Base-by-base conservation (phyloP, 2,113 vertebrate species). In the Melanotaenia duboulayi region DNA sequence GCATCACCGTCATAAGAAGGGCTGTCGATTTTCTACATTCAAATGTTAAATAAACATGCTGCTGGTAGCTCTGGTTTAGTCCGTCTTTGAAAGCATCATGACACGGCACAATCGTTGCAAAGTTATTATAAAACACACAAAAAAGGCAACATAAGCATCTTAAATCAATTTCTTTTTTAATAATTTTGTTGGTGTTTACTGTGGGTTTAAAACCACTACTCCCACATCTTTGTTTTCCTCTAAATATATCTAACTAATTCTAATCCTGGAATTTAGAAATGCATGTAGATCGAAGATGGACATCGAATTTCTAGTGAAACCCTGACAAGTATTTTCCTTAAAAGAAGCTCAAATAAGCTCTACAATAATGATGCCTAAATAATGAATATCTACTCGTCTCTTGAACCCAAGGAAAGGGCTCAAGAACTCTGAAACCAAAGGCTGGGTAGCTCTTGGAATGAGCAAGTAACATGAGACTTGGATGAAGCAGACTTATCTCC, bases 401-500 rank as follows among this genome's bases (percentile, higher is more conserved):
- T 52, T 51, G 32, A 20, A 57, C 14, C 32, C 22, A 57, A 40
- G 17, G 51, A 54, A 8, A n/a, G 12, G 28, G 0, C 67, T 71
- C 7, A 19, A 42, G 19, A 50, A 19, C n/a, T 39, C 24, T 0
- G 10, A 66, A 60, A 80, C 72, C 81, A 64, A 24, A 24, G 65
- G n/a, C 52, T 51, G 46, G 28, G 52, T 65, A 25, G 4, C 42
- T 46, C 22, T 28, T 14, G 23, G 51, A 39, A 22, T 69, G 11
- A 77, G 61, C 59, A 60, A 52, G 84, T 75, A 85, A 90, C 65
- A 68, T 35, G 82, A 89, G 16, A 80, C 78, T 51, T 10, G 19
- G 59, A 58, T 24, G 60, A 48, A 63, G 67, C 65, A 49, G 40
- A 22, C 58, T 65, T 57, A 81, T 80, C 75, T 66, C 54, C 54